These are phyloP conservation scores for Saturnia japonica DNA, from an alignment of 2,888 invertebrate species.

Conservation along the genomic window DNA sequence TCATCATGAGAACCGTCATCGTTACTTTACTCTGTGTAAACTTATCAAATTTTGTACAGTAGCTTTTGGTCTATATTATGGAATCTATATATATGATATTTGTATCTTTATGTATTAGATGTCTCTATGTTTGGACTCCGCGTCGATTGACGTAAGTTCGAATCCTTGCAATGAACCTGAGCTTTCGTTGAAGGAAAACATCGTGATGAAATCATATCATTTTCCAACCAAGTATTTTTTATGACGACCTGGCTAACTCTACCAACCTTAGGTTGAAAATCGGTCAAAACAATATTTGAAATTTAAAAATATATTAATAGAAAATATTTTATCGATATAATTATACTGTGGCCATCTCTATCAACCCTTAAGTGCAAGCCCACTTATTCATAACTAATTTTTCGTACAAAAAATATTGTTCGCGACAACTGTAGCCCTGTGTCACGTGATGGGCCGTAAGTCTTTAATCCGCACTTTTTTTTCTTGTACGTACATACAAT, in stretches of 20 bases:
- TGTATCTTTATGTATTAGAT: neutral
- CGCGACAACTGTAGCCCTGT: conserved; percentile 47
- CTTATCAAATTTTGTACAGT: neutral
- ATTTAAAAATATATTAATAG: neutral
- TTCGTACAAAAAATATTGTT: conserved; percentile 55
- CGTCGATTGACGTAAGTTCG: too few relatives aligned
- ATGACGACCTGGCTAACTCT: too few relatives aligned
- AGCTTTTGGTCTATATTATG: neutral
- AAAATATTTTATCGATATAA: conserved; percentile 27
- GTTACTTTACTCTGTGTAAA: neutral
- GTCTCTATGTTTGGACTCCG: neutral
- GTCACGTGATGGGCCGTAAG: conserved; percentile 56
- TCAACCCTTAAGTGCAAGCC: conserved; percentile 51
- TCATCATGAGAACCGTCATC: too few relatives aligned
- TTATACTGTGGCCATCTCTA: conserved; percentile 26
- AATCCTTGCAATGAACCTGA: too few relatives aligned
- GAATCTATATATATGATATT: too few relatives aligned
- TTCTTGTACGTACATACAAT: conserved; percentile 52
- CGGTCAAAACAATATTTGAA: too few relatives aligned
- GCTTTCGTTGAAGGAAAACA: too few relatives aligned
- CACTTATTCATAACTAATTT: conserved; percentile 75
- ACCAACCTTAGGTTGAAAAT: too few relatives aligned
- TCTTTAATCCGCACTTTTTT: conserved; percentile 69
- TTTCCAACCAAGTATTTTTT: too few relatives aligned
- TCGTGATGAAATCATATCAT: too few relatives aligned